Percentiles rank a stretch among this genome's conserved stretches.
These are phyloP conservation scores for Hydroisotoma schaefferi DNA, from an alignment of 2,888 invertebrate species.

Conservation along the genomic window DNA sequence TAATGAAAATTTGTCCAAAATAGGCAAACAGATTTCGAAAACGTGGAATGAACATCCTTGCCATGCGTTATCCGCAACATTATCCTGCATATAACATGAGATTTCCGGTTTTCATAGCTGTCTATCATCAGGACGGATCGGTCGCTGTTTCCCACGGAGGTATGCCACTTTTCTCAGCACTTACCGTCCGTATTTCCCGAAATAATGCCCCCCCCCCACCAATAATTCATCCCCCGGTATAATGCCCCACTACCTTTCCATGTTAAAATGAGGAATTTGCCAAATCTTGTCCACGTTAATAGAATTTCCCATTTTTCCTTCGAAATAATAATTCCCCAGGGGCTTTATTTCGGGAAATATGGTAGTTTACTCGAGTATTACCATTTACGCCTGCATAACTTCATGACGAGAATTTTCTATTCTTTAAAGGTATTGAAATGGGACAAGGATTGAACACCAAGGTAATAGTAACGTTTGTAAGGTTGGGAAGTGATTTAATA, in stretches of 20 bases:
- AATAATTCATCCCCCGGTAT: too few relatives aligned
- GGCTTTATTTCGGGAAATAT: too few relatives aligned
- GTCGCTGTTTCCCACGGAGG: conserved; percentile 52
- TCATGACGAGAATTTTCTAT: neutral
- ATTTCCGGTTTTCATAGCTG: conserved; percentile 61
- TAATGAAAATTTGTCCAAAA: neutral
- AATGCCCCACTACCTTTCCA: too few relatives aligned
- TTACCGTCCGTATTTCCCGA: neutral
- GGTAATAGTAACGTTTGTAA: conserved; percentile 47
- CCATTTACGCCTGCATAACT: neutral
- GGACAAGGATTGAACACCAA: conserved; percentile 56
- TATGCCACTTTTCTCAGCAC: neutral
- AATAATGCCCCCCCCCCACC: too few relatives aligned
- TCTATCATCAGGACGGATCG: conserved; percentile 54
- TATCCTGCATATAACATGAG: conserved; percentile 52
- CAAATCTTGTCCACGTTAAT: too few relatives aligned
- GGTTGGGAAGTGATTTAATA: too few relatives aligned
- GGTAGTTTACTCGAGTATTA: too few relatives aligned
- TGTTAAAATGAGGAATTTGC: too few relatives aligned
- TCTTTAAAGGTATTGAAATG: conserved; percentile 52
- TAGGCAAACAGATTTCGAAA: conserved; percentile 40
- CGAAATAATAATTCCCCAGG: too few relatives aligned
- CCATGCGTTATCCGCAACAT: conserved; percentile 58
- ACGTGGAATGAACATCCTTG: conserved; percentile 25
- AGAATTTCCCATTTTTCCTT: too few relatives aligned